phyloP scores from a whole-genome alignment of 1,140 invertebrate species.

The Meloidogyne floridensis region DNA sequence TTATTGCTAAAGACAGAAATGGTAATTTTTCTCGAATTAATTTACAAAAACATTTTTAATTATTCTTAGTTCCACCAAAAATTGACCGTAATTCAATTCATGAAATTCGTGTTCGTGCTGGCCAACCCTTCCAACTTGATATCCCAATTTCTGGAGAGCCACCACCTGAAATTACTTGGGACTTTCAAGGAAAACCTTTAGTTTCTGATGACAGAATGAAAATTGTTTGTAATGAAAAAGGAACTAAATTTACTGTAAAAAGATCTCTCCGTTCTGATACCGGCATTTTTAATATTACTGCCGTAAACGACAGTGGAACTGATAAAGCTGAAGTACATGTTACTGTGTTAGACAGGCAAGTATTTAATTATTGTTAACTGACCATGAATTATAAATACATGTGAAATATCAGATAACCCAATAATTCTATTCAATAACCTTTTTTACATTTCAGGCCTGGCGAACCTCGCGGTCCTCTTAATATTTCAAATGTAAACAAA shows the following conservation, averaged over 20 bases:
- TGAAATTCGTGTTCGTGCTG: slow-evolving; percentile 87
- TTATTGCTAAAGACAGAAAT: slow-evolving; percentile 82
- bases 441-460: slow-evolving; percentile 58
- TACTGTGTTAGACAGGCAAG: slow-evolving; percentile 74
- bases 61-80: slow-evolving; percentile 75
- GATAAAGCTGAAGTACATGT: slow-evolving; percentile 81
- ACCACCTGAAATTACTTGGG: slow-evolving; percentile 88
- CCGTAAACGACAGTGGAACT: slow-evolving; percentile 86
- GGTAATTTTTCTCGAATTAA: slow-evolving; percentile 67
- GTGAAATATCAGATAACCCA: no score
- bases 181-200: slow-evolving; percentile 78
- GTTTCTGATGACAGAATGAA: slow-evolving; percentile 81
- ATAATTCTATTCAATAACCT: no score
- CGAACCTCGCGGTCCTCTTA: slow-evolving; percentile 68
- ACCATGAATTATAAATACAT: no score
- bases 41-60: neutral
- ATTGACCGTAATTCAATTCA: slow-evolving; percentile 89
- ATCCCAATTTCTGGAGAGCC: slow-evolving; percentile 92
- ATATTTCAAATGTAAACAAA: slow-evolving; percentile 68
- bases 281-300: slow-evolving; percentile 83
- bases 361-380: neutral
- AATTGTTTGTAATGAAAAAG: slow-evolving; percentile 80
- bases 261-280: slow-evolving; percentile 86
- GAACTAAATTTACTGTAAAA: slow-evolving; percentile 81
- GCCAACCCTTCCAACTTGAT: slow-evolving; percentile 87